Evolutionary conservation across 2,797 vertebrate genomes (phyloP), one percentile per base, ranked within the genome.

Genomic region (Acanthopagrus latus): DNA sequence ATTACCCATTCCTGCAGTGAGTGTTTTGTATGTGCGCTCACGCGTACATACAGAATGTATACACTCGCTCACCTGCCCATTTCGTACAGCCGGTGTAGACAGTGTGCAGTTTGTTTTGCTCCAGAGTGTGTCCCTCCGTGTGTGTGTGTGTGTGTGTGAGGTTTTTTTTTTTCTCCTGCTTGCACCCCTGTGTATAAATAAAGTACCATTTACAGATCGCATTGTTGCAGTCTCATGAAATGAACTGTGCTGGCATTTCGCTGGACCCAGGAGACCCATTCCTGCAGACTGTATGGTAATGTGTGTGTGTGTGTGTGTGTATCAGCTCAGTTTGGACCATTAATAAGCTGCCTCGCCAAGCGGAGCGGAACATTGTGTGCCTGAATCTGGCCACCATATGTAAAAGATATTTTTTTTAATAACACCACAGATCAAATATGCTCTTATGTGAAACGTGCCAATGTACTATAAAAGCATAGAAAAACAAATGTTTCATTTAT

Each of bases 321-420:
- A 9, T 38, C 59, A 83, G 77, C 50, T 60, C 29, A 62, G n/a
- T 85, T 65, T 68, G 55, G 66, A 65, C 62, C 29, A 51, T 56
- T 63, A 71, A 44, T 68, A 64, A 58, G 62, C 64, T 48, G 7
- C 64, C 43, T 62, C 41, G 29, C 73, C 55, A 47, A 82, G 67
- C 66, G 64, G 48, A 47, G 27, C 8, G 60, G 70, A 88, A 82
- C 71, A 74, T 27, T 85, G 27, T 80, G 69, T 67, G 57, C 74
- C 52, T 52, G 33, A 55, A 46, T 57, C 46, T 18, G 29, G 27
- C 29, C 56, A 48, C 38, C 38, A 81, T 48, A 72, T 80, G 69
- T 68, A 67, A 69, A 64, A 54, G 20, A 33, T 38, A 8, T 13
- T 25, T 41, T 41, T 20, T 46, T 38, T 18, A 23, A 47, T 44